Evolutionary conservation across 2,888 invertebrate species (phyloP).

Genomic region (Archips xylosteana): DNA sequence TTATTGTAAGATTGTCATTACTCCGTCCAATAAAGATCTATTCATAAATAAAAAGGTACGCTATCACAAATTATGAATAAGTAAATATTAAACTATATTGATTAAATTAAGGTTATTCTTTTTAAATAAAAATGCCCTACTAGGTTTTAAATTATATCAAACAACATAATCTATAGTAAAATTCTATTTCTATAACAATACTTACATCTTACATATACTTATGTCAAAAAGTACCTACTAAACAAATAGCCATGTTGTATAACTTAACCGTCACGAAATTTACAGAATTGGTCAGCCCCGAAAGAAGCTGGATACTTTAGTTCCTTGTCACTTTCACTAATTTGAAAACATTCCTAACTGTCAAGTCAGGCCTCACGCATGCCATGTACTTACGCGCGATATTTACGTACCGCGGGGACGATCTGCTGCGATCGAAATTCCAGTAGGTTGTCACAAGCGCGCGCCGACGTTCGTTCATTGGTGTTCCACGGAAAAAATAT

Average conservation of each 20-base stretch:
- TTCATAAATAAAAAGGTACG: not conserved
- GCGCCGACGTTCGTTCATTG: too few species aligned
- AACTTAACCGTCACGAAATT: not conserved
- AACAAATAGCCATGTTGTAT: conserved; percentile 5
- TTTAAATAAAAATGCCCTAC: not conserved
- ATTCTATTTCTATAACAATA: conserved; percentile 28
- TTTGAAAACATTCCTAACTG: not conserved
- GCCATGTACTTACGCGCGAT: too few species aligned
- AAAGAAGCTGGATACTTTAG: not conserved
- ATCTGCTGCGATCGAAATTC: too few species aligned
- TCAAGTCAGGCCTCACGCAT: too few species aligned
- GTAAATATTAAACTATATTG: conserved; percentile 27
- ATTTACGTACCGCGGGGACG: too few species aligned
- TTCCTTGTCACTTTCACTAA: not conserved
- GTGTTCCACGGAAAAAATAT: too few species aligned
- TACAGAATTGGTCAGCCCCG: not conserved
- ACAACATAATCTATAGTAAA: conserved; percentile 16
- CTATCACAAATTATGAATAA: conserved; percentile 11
- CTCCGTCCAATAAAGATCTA: conserved; percentile 31
- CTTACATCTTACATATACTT: conserved; percentile 14
- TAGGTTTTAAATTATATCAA: not conserved
- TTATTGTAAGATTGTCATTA: conserved; percentile 17
- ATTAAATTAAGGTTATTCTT: conserved; percentile 3
- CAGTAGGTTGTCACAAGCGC: too few species aligned
- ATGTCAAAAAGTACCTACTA: conserved; percentile 10